Evolutionary conservation across 2,113 vertebrate genomes (phyloP).

Genomic region (Herpetotheres cachinnans): DNA sequence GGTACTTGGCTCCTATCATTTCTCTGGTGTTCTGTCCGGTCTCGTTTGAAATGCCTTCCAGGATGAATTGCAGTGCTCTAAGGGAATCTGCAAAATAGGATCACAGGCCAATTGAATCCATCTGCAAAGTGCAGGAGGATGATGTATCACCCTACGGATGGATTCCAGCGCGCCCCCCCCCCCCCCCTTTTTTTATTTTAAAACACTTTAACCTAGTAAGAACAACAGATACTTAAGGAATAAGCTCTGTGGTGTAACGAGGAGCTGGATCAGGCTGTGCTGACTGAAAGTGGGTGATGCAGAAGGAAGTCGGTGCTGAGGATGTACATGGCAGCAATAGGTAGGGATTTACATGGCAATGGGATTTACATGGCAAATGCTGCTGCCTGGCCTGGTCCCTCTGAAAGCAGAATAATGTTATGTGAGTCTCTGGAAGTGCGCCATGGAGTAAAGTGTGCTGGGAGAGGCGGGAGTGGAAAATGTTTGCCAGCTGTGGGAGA

Average conservation of each 20-base stretch:
- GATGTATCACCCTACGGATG: not conserved
- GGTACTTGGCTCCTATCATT: not conserved
- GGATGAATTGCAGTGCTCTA: slow-evolving; percentile 12
- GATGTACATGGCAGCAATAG: not conserved
- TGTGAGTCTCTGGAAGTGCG: not conserved
- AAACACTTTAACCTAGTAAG: not conserved
- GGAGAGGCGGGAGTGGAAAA: not conserved
- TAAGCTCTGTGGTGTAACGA: not conserved
- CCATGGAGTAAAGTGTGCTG: not conserved
- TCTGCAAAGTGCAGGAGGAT: not conserved
- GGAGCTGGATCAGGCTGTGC: not conserved
- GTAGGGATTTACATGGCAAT: not conserved
- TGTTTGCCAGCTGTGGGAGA: rapidly evolving
- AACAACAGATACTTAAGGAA: not conserved
- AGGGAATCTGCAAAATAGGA: slow-evolving; percentile 53
- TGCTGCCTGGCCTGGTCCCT: not conserved
- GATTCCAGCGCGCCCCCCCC: not conserved
- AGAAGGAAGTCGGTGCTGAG: not conserved
- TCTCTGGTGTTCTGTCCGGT: not conserved
- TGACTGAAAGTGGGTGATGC: not conserved
- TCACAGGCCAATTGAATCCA: slow-evolving; percentile 50
- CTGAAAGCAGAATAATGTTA: not conserved
- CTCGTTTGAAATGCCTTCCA: not conserved
- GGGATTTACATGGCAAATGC: not conserved
- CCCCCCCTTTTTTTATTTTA: not conserved